Base-by-base conservation (phyloP, 2,113 vertebrate genomes). In the Corvus cornix region DNA sequence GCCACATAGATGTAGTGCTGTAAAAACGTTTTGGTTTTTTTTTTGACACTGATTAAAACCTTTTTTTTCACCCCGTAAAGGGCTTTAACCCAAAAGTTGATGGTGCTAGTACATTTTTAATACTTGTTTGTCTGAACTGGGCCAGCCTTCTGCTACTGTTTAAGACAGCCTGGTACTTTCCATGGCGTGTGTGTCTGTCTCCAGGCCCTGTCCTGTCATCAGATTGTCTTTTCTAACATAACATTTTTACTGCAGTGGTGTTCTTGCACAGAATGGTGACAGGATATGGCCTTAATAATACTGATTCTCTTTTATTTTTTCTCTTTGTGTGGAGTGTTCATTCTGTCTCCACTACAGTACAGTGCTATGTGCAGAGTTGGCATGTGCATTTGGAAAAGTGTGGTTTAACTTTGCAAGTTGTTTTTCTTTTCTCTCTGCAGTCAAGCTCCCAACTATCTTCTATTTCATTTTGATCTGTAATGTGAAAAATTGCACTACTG, bases 401-500 rank as follows among this genome's bases (percentile, higher is more conserved):
- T 93, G 88, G 58, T 78, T 94, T 78, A 82, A 91, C 77, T 92
- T 95, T 33, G 74, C 75, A 64, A 56, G n/a, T 76, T 94, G 35
- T 68, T 89, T 84, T 93, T 93, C 66, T 88, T 93, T 89, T 91
- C 72, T 94, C 49, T 82, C 56, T 7, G 23, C 88, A 70, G 51
- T 89, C 39, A 88, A 88, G 67, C 78, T 78, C 85, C 77, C 76
- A 84, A 53, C 93, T 86, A 41, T 60, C 63, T 97, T 94, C 73
- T 81, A 3, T 92, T 95, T 96, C 87, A 43, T 89, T 75, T 84
- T 96, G 95, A 96, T 79, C 46, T 87, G 70, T 85, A 98, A 98
- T 98, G 98, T 98, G 98, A 98, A 98, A 93, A 96, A 94, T 97
- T 97, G 97, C 92, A 97, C 82, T 95, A 97, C 96, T 97, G 97